These are phyloP conservation scores for Vireo altiloquus DNA, from an alignment of 2,113 vertebrate genomes.

Conservation along the genomic window DNA sequence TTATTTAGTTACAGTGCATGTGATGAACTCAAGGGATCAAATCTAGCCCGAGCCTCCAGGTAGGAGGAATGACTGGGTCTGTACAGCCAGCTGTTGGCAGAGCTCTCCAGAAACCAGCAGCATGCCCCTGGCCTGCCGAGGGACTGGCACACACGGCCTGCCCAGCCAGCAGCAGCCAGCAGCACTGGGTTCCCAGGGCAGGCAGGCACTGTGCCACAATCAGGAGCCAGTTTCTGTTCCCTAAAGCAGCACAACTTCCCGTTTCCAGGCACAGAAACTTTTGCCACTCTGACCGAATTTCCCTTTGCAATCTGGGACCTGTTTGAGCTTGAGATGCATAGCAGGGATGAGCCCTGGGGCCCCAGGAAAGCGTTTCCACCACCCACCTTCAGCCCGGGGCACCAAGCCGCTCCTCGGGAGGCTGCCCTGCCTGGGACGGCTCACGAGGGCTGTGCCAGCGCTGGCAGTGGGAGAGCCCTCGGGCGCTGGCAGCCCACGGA, in stretches of 20 bases:
- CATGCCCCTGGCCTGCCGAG: background rate
- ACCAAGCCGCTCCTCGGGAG: fast-evolving
- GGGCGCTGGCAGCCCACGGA: background rate
- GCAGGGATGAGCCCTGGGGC: background rate
- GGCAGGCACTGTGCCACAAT: fast-evolving
- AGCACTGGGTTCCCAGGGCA: background rate
- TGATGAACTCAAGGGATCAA: background rate
- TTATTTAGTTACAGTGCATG: background rate
- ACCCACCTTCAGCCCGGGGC: background rate
- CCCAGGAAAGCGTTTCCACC: background rate
- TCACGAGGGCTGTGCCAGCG: fast-evolving
- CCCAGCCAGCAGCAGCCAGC: background rate
- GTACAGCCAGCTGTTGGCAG: background rate
- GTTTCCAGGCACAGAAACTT: background rate
- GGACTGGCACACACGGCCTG: background rate
- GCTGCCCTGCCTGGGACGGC: background rate
- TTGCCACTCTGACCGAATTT: background rate
- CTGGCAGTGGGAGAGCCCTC: background rate
- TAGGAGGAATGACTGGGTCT: background rate
- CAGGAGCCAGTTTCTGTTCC: background rate
- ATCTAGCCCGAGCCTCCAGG: background rate
- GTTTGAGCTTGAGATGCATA: conserved; percentile 2
- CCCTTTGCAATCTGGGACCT: background rate
- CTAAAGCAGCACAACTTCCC: background rate
- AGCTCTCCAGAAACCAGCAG: background rate